Percentiles rank a stretch among this genome's conserved stretches.
Evolutionary conservation across 2,113 vertebrate species (phyloP).

Genomic region (Otus sunia): DNA sequence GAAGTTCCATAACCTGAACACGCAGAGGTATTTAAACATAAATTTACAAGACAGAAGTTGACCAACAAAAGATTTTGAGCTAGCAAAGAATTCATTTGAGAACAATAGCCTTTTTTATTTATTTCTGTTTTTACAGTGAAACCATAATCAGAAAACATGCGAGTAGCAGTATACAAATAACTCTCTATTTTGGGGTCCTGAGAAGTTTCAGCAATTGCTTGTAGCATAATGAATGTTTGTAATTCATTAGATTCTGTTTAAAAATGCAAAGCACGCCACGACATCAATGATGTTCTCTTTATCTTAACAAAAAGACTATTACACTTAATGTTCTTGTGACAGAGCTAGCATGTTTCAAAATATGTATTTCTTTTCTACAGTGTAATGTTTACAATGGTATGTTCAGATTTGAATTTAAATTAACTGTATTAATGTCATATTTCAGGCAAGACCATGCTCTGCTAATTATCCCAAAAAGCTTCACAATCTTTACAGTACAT

Average conservation of each 20-base stretch:
- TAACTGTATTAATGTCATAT: not conserved
- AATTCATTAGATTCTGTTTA: slow-evolving; percentile 75
- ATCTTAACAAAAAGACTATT: slow-evolving; percentile 66
- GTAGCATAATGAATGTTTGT: slow-evolving; percentile 75
- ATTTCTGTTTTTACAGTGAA: slow-evolving; percentile 28
- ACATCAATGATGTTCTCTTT: slow-evolving; percentile 73
- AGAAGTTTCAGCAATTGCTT: slow-evolving; percentile 73
- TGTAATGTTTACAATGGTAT: not conserved
- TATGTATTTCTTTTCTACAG: slow-evolving; percentile 28
- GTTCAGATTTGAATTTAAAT: slow-evolving; percentile 28
- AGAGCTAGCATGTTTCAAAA: slow-evolving; percentile 42
- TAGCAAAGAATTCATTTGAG: slow-evolving; percentile 45
- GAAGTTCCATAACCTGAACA: slow-evolving; percentile 17
- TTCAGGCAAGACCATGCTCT: not conserved
- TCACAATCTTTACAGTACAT: slow-evolving; percentile 35
- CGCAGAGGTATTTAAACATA: slow-evolving; percentile 30
- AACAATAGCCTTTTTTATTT: slow-evolving; percentile 6
- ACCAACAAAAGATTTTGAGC: slow-evolving; percentile 17
- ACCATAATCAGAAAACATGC: slow-evolving; percentile 44
- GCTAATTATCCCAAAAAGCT: slow-evolving; percentile 46
- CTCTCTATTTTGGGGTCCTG: slow-evolving; percentile 73
- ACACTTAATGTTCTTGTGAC: slow-evolving; percentile 58
- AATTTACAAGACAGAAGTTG: slow-evolving; percentile 27
- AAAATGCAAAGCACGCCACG: slow-evolving; percentile 77
- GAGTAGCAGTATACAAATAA: slow-evolving; percentile 66